These are phyloP conservation scores for Lepilemur ruficaudatus DNA, from an alignment of 2,797 vertebrate species.

Conservation along the genomic window DNA sequence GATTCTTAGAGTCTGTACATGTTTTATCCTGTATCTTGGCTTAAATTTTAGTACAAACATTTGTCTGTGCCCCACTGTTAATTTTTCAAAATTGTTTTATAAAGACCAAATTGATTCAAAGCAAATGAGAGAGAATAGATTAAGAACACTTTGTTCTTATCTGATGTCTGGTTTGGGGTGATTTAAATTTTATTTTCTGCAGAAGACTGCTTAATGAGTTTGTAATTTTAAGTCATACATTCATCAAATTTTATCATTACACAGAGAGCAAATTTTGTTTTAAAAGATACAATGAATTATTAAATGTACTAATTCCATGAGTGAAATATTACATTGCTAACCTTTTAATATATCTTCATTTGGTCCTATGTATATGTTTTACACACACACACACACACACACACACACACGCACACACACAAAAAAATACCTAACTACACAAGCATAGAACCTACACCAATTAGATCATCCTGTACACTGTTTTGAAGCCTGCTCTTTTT, in stretches of 20 bases:
- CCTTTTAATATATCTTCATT: not conserved
- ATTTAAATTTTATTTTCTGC: not conserved
- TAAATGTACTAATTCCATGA: not conserved
- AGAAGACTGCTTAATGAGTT: not conserved
- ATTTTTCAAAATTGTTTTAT: not conserved
- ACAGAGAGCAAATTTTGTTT: not conserved
- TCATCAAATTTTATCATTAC: slow-evolving; percentile 1
- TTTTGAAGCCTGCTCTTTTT: not conserved
- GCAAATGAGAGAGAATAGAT: not conserved
- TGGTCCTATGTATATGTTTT: not conserved
- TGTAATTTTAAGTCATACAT: not conserved
- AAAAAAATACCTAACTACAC: not conserved
- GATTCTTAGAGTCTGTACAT: too few species aligned
- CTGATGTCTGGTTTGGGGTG: not conserved
- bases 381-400: not conserved
- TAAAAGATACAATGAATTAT: not conserved
- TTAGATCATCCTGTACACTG: not conserved
- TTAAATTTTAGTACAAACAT: not conserved
- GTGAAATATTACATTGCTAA: not conserved
- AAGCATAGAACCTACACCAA: not conserved
- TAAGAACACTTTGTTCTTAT: not conserved
- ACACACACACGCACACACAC: not conserved
- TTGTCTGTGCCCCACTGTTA: not conserved
- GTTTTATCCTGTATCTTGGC: not conserved
- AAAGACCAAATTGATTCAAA: not conserved